phyloP scores from a whole-genome alignment of 2,888 invertebrate genomes.

The Drosophila greeni region DNA sequence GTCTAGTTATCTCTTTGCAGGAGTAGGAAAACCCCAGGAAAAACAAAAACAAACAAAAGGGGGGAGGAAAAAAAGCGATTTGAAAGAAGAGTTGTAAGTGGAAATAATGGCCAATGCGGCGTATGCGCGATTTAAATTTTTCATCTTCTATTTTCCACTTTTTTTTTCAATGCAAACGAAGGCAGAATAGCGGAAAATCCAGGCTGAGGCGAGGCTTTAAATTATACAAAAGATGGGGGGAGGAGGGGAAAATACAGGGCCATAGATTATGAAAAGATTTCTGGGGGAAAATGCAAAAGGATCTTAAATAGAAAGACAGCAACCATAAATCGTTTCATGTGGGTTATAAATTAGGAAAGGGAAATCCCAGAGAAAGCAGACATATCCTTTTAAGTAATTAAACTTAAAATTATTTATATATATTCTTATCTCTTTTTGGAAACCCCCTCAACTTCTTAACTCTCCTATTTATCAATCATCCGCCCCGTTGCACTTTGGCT shows the following conservation, averaged over 20 bases:
- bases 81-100: conserved; percentile 30
- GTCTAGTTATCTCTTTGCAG: conserved; percentile 15
- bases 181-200: conserved; percentile 5
- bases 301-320: background rate
- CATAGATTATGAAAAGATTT: conserved; percentile 16
- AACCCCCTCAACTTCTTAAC: background rate
- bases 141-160: background rate
- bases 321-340: conserved; percentile 10
- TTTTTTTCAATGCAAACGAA: background rate
- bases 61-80: conserved; percentile 1
- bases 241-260: background rate
- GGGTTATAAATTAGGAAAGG: conserved; percentile 3
- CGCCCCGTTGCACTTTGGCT: conserved; percentile 57
- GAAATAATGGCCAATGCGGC: conserved; percentile 36
- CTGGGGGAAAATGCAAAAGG: background rate
- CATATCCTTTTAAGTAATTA: background rate
- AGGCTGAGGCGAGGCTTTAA: conserved; percentile 11
- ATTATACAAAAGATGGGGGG: conserved; percentile 19
- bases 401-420: too few species aligned
- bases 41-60: conserved; percentile 16
- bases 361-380: background rate
- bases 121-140: conserved; percentile 36
- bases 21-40: conserved; percentile 1
- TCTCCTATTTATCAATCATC: conserved; percentile 55
- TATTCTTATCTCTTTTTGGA: too few species aligned